These are phyloP conservation scores for Seira sanloemensis DNA, from an alignment of 2,888 invertebrate species.

Conservation along the genomic window DNA sequence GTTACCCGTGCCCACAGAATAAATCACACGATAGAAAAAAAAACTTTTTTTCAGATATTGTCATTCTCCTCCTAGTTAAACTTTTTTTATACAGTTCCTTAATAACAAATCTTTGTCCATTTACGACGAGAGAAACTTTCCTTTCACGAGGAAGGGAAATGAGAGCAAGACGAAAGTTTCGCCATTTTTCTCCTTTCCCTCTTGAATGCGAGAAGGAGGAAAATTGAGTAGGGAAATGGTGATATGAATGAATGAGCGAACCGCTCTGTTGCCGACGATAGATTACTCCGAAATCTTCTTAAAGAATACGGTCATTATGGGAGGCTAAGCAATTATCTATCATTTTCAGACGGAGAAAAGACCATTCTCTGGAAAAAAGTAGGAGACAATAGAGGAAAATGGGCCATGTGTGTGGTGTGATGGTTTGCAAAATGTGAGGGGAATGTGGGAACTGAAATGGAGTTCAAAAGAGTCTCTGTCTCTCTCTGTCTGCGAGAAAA, in stretches of 20 bases:
- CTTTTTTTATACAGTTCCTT: neutral
- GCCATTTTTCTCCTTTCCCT: neutral
- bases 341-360: neutral
- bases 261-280: too few species aligned
- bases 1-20: conserved; percentile 74
- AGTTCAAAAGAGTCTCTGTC: too few species aligned
- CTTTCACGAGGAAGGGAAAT: neutral
- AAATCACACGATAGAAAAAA: conserved; percentile 55
- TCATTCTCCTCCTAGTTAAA: neutral
- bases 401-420: too few species aligned
- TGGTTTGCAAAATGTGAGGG: too few species aligned
- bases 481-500: neutral
- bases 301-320: neutral
- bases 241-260: too few species aligned
- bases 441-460: neutral
- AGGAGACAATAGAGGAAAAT: neutral
- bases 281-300: neutral
- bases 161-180: neutral
- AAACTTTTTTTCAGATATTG: neutral
- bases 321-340: neutral
- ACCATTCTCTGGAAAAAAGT: neutral
- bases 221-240: too few species aligned
- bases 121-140: neutral
- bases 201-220: too few species aligned
- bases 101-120: neutral